Evolutionary conservation across 1,140 invertebrate species (phyloP).

Genomic region (Panulirus ornatus): DNA sequence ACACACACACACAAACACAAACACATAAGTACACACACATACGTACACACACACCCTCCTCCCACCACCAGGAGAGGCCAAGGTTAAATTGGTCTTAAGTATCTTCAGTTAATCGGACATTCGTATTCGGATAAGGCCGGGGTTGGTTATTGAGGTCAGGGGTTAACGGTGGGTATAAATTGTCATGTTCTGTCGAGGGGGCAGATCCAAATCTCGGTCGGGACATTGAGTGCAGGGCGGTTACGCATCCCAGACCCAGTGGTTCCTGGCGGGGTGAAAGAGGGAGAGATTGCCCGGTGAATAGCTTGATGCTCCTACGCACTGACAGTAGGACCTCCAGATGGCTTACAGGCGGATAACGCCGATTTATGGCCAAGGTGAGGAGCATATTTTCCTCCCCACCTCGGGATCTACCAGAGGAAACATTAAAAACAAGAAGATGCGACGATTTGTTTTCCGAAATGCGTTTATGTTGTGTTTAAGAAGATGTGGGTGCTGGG

Average conservation of each 20-base stretch:
- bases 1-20: no score
- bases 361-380: no score
- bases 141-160: constrained; percentile 60
- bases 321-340: neutral
- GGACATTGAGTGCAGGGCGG: constrained; percentile 19
- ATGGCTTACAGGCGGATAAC: no score
- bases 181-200: constrained; percentile 47
- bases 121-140: constrained; percentile 55
- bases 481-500: no score
- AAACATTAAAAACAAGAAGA: neutral
- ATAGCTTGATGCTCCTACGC: no score
- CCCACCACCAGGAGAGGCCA: neutral
- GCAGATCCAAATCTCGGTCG: constrained; percentile 25
- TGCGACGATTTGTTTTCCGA: no score
- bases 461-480: no score
- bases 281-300: constrained; percentile 1
- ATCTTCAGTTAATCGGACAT: constrained; percentile 58
- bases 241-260: constrained; percentile 11
- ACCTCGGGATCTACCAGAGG: neutral
- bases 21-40: no score
- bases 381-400: no score
- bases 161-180: constrained; percentile 58
- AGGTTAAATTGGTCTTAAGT: constrained; percentile 59
- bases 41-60: no score
- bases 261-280: neutral